Base-by-base conservation (phyloP, 2,888 invertebrate genomes). In the Lithophane semibrunnea region DNA sequence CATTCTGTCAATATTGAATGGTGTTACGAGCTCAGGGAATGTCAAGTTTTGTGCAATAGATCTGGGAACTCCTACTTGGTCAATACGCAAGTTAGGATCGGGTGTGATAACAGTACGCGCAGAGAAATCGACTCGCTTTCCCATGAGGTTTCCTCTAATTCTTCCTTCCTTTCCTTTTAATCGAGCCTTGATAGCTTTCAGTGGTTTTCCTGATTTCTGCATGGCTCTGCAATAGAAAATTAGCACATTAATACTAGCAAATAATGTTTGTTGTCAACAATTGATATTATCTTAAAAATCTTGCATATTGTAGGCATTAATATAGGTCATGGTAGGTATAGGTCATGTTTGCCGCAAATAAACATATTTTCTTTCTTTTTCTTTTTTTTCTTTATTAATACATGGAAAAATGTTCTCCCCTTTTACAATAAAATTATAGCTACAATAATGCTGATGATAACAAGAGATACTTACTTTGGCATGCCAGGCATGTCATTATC, bases 401-500 rank as follows among this genome's bases (percentile, higher is more conserved):
- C 1, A 24, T 29, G 18, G 16, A 9, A 49, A 66, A 18, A 56
- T 16, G 18, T 9, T 60, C 18, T 65, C 0, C 16, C 29, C 2
- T 29, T 18, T 61, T 13, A 16, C 21, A 54, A 76, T 29, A 37
- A 21, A 24, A 24, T 52, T 52, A 18, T 60, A 52, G 0, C 10
- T 24, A 54, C 9, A 47, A 71, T 56, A 49, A 49, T 8, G 9
- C 42, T 12, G 10, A 54, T 13, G 0, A 65, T 47, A 13, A 52
- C 29, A 60, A 73, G 16, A 13, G 10, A 42, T 66, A 93, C 95
- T 93, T 92, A 97, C 97, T 97, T 97, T 16, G 99, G 99, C 97
- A 99, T 98, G 0, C 99, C 99, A 61, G 99, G 99, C 98, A 99
- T 99, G 90, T 99, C 99, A 95, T 99, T 99, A 92, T 99, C 99